These are phyloP conservation scores for Unio delphinus DNA, from an alignment of 2,888 invertebrate genomes.

Conservation along the genomic window DNA sequence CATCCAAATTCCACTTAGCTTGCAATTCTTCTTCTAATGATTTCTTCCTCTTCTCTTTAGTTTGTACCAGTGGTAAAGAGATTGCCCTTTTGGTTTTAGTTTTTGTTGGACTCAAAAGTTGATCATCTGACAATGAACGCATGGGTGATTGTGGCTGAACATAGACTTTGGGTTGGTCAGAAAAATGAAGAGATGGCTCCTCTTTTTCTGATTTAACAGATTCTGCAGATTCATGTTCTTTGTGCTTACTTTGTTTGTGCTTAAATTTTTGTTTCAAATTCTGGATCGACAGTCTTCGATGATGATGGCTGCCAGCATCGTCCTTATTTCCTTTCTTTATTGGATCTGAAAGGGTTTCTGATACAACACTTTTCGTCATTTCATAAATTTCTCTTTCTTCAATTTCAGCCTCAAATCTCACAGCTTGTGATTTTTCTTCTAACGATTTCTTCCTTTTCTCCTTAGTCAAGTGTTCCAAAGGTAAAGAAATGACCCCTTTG, in stretches of 20 bases:
- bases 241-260: slow-evolving; percentile 3
- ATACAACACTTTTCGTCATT: not conserved
- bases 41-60: slow-evolving; percentile 5
- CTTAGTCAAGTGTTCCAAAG: slow-evolving; percentile 14
- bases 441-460: not conserved
- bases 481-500: slow-evolving; percentile 21
- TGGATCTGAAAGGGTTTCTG: slow-evolving; percentile 10
- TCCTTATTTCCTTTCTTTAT: slow-evolving; percentile 2
- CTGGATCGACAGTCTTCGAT: slow-evolving; percentile 13
- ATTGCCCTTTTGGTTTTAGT: slow-evolving; percentile 12
- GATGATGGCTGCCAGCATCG: not conserved
- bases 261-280: slow-evolving; percentile 36
- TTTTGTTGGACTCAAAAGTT: slow-evolving; percentile 7
- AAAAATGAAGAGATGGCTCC: too few species aligned
- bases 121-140: too few species aligned
- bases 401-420: too few species aligned
- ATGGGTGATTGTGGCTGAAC: too few species aligned
- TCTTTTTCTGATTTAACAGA: too few species aligned
- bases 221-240: slow-evolving; percentile 2
- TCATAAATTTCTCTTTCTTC: too few species aligned
- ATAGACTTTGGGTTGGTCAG: too few species aligned
- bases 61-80: slow-evolving; percentile 22
- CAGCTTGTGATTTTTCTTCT: too few species aligned
- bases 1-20: too few species aligned
- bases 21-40: too few species aligned